Conservation (phyloP, 1,140 invertebrate genomes). For the Thaumetopoea pityocampa region DNA sequence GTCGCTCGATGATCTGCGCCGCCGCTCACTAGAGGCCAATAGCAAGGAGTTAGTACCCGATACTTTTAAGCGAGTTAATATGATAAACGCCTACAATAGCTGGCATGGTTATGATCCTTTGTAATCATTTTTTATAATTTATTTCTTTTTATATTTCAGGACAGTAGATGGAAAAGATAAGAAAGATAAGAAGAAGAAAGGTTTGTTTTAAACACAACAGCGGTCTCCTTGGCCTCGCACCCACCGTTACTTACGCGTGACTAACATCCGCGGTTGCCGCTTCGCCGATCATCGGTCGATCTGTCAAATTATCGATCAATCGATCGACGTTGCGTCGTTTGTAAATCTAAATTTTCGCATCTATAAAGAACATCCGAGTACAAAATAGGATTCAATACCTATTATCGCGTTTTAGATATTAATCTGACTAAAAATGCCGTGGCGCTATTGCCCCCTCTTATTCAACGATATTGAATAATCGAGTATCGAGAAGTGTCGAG, state of each 20-base stretch:
- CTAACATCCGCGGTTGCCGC: slow-evolving; percentile 40
- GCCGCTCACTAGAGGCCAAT: slow-evolving; percentile 89
- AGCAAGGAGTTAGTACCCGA: slow-evolving; percentile 87
- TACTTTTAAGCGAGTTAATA: too few relatives aligned
- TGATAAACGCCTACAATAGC: too few relatives aligned
- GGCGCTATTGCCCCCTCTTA: slow-evolving; percentile 1
- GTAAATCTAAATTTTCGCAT: slow-evolving; percentile 5
- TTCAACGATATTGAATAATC: slow-evolving; percentile 8
- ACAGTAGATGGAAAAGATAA: slow-evolving; percentile 75
- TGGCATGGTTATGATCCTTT: too few relatives aligned
- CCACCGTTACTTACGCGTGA: slow-evolving; percentile 61
- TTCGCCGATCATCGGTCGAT: too few relatives aligned
- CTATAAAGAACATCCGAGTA: slow-evolving; percentile 12
- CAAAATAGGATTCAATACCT: slow-evolving; percentile 16
- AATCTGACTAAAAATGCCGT: slow-evolving; percentile 7
- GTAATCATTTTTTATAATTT: too few relatives aligned
- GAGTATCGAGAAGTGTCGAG: background rate
- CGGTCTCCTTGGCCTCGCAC: slow-evolving; percentile 46
- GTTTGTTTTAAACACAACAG: slow-evolving; percentile 69
- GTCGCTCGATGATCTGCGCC: slow-evolving; percentile 89
- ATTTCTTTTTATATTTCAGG: slow-evolving; percentile 41
- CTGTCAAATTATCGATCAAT: slow-evolving; percentile 16
- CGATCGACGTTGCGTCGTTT: background rate
- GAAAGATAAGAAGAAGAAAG: slow-evolving; percentile 77
- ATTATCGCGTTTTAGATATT: slow-evolving; percentile 12